Base-by-base conservation (phyloP, 2,888 invertebrate species). In the Corbicula japonica region DNA sequence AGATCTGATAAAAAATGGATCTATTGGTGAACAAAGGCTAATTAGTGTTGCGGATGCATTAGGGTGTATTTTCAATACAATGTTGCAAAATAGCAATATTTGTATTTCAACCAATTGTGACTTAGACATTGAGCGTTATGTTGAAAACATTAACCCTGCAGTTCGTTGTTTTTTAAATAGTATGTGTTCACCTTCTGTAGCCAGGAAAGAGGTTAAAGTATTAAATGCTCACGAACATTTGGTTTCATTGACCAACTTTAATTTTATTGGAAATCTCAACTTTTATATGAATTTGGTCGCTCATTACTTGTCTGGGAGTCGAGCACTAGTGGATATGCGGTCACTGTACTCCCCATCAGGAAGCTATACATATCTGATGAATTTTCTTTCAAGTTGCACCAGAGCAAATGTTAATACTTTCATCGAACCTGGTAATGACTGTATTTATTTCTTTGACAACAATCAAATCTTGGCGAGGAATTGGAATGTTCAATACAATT, bases 381-480 rank as follows among this genome's bases (percentile, higher is more conserved):
- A 50, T 50, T 50, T 50, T 50, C 28, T 50, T 8, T 50, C 21
- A n/a, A n/a, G n/a, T n/a, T n/a, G 2, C 50, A 50, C 3, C 4
- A 50, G 8, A 23, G 23, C 50, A 6, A 6, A 23, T 5, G 15
- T 15, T 4, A 54, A 54, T 21, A 26, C 12, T 32, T 21, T 32
- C 12, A 2, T 5, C 5, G n/a, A 56, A 32, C 10, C 21, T 34
- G 32, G 12, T 10, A 23, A 23, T 54, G 54, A 54, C n/a, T 28
- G 54, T 35, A 26, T 30, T 41, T 48, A 32, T 28, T 63, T 48
- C 21, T 63, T 63, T 65, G 65, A 52, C 32, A 65, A 65, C 28
- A 65, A 65, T 35, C 65, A 65, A 65, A 35, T 65, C 8, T 52
- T 52, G 23, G 50, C 65, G 8, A 26, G 52, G 21, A 65, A 35